Conservation (phyloP, 2,797 vertebrate genomes). For the Cirrhinus molitorella region DNA sequence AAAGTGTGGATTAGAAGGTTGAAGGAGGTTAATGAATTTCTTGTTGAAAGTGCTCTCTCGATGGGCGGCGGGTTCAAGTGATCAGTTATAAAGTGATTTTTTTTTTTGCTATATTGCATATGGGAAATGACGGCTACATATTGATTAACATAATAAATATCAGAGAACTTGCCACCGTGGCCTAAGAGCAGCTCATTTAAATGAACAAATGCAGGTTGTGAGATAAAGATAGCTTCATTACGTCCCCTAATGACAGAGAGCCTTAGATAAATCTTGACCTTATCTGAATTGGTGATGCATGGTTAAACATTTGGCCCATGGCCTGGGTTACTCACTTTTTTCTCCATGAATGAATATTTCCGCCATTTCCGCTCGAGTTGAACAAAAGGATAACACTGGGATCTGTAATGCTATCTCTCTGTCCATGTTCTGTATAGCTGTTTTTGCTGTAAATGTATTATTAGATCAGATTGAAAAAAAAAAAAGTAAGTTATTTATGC, state of each 20-base stretch:
- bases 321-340: slow-evolving; percentile 42
- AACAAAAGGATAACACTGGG: not conserved
- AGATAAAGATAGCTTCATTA: slow-evolving; percentile 46
- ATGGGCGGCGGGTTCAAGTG: slow-evolving; percentile 11
- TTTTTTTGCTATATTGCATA: too few species aligned
- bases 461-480: not conserved
- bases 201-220: slow-evolving; percentile 48
- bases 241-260: slow-evolving; percentile 61
- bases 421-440: too few species aligned
- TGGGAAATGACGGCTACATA: slow-evolving; percentile 11
- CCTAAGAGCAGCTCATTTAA: slow-evolving; percentile 47
- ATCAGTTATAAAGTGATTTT: slow-evolving; percentile 14
- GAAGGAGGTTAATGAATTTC: slow-evolving; percentile 49
- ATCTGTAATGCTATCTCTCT: not conserved
- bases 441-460: too few species aligned
- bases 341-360: slow-evolving; percentile 6
- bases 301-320: slow-evolving; percentile 66
- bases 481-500: not conserved
- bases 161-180: slow-evolving; percentile 35
- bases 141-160: slow-evolving; percentile 58
- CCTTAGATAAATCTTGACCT: slow-evolving; percentile 52
- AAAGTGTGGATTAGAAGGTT: slow-evolving; percentile 50
- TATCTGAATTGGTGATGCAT: slow-evolving; percentile 61
- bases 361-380: not conserved
- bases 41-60: slow-evolving; percentile 20